Evolutionary conservation across 35 echinoderm and acorn worm genomes (phyloP), one percentile per base, ranked within the genome.

Genomic region (Heliocidaris tuberculata): DNA sequence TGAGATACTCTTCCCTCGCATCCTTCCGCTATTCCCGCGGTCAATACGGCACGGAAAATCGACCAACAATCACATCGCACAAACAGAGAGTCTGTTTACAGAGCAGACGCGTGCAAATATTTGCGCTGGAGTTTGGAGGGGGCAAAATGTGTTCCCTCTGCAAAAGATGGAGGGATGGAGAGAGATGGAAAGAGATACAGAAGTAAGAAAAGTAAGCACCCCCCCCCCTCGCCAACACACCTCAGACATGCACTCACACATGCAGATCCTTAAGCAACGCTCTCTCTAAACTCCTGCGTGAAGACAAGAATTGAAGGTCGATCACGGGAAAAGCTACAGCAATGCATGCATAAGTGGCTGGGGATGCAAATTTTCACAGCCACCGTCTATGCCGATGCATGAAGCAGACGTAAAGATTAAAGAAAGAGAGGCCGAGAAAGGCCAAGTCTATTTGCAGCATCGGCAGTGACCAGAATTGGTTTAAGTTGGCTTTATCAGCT

Each of bases 11-110:
- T 89, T 48, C 32, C 87, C 87, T 19, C 31, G 19, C 87, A 42
- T 89, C 87, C 87, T 89, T 89, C 87, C 87, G 87, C 47, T 89
- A 89, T 89, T 89, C 87, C 87, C 30, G 87, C 87, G 32, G 87
- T 89, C 87, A 89, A 89, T 89, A 89, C 87, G 87, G 87, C 87
- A 89, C 87, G 87, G 87, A 89, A 89, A 89, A 89, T 89, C 87
- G 87, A 89, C 87, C 87, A 89, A 89, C 87, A 89, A 89, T 89
- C 87, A 89, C 87, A 89, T 32, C 87, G 12, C 31, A 48, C 87
- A 89, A 89, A 89, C 87, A 89, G 31, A 48, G 31, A 48, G 87
- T 32, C 31, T 89, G 87, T 89, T 89, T 89, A 89, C 87, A 32
- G 87, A 89, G 87, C 87, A 89, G 87, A 89, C 87, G 87, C 31